Conservation (phyloP, 2,113 vertebrate species). For the Notothenia rossii region DNA sequence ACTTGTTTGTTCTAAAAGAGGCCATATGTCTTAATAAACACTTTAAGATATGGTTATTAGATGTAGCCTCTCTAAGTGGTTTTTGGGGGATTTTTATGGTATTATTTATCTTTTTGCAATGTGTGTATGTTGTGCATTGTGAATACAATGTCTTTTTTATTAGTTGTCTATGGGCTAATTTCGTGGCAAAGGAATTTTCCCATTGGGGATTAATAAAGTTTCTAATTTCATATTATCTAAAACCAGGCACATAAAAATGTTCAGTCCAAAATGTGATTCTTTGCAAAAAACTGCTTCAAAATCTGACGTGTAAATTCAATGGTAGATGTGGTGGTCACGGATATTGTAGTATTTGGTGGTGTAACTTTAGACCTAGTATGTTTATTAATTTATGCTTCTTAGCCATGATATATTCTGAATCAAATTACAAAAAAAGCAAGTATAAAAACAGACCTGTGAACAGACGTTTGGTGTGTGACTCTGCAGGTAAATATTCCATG, state of each 20-base stretch:
- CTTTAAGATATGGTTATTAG: not conserved
- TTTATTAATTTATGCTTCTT: not conserved
- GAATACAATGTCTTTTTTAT: not conserved
- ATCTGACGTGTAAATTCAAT: constrained; percentile 5
- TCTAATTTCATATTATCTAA: not conserved
- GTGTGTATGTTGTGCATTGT: not conserved
- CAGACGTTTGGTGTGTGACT: constrained; percentile 12
- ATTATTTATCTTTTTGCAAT: not conserved
- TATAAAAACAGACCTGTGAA: not conserved
- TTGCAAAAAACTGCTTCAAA: constrained; percentile 4
- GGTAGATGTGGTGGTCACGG: not conserved
- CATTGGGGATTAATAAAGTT: not conserved
- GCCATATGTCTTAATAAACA: not conserved
- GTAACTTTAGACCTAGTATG: not conserved
- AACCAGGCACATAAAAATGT: not conserved
- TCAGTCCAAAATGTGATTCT: not conserved
- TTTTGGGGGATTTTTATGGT: not conserved
- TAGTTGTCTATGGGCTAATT: not conserved
- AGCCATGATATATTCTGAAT: not conserved
- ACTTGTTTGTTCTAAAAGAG: not conserved
- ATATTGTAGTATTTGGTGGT: constrained; percentile 1
- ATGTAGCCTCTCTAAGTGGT: not conserved
- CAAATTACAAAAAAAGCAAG: not conserved
- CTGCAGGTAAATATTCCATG: constrained; percentile 64
- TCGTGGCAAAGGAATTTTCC: not conserved